Conservation (phyloP, 2,113 vertebrate species). For the Alethe castanea region DNA sequence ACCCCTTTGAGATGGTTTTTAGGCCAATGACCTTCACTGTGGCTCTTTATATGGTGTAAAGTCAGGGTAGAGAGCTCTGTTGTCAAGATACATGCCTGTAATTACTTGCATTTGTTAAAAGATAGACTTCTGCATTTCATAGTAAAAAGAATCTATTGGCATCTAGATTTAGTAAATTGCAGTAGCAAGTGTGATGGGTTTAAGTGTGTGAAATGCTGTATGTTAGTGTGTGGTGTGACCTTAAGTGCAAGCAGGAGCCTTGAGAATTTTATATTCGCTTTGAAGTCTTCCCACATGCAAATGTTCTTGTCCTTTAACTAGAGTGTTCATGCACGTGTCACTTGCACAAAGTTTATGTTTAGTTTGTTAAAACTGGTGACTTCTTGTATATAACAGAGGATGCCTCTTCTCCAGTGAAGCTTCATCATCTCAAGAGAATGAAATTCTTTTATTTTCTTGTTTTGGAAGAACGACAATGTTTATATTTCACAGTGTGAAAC, state of each 20-base stretch:
- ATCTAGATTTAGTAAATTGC: neutral
- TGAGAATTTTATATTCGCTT: neutral
- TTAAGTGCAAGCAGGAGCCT: neutral
- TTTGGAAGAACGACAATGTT: neutral
- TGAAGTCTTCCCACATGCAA: neutral
- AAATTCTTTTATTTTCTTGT: neutral
- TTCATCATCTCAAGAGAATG: neutral
- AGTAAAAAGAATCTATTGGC: neutral
- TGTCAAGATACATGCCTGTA: neutral
- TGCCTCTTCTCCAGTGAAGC: neutral
- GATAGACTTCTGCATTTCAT: neutral
- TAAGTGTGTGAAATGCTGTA: neutral
- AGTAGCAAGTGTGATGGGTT: neutral
- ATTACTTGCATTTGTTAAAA: neutral
- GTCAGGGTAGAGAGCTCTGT: neutral
- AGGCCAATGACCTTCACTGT: neutral
- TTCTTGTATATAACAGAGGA: neutral
- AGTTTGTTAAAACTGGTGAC: neutral
- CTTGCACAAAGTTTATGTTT: neutral
- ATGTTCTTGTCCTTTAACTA: neutral
- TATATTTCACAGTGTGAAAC: neutral
- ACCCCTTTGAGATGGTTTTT: no score
- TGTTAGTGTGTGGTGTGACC: neutral
- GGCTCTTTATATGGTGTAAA: neutral
- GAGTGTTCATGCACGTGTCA: neutral